These are phyloP conservation scores for Agelas oroides DNA, from an alignment of 37 sponge, comb jelly and placozoan genomes.

Conservation along the genomic window DNA sequence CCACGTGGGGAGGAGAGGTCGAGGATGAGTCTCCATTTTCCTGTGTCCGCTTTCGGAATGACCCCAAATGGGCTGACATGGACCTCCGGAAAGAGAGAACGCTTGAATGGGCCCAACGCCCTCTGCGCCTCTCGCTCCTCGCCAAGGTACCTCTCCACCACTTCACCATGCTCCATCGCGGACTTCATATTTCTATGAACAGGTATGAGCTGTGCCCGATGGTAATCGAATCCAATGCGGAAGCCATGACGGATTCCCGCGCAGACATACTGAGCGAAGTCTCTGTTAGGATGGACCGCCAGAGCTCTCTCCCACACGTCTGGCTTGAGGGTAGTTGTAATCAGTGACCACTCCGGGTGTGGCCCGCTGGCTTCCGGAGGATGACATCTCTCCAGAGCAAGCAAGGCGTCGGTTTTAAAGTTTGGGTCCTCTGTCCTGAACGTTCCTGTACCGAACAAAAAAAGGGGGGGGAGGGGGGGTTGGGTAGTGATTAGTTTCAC, in stretches of 20 bases:
- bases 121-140: not conserved
- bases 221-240: slow-evolving; percentile 18
- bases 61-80: slow-evolving; percentile 18
- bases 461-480: no score
- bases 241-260: not conserved
- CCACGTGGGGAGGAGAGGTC: not conserved
- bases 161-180: not conserved
- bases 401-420: no score
- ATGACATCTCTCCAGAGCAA: no score
- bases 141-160: slow-evolving; percentile 11
- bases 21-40: slow-evolving; percentile 4
- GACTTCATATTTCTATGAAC: slow-evolving; percentile 14
- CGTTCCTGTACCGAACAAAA: no score
- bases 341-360: not conserved
- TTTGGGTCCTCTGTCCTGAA: no score
- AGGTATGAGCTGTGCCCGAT: not conserved
- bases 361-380: not conserved
- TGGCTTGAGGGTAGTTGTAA: no score
- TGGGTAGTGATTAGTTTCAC: no score
- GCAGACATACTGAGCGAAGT: slow-evolving; percentile 7
- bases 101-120: slow-evolving; percentile 1
- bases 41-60: slow-evolving; percentile 8
- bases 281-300: slow-evolving; percentile 2
- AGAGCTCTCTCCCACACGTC: slow-evolving; percentile 21
- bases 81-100: not conserved